These are phyloP conservation scores for Orcinus orca DNA, from an alignment of 2,113 vertebrate species.

Conservation along the genomic window DNA sequence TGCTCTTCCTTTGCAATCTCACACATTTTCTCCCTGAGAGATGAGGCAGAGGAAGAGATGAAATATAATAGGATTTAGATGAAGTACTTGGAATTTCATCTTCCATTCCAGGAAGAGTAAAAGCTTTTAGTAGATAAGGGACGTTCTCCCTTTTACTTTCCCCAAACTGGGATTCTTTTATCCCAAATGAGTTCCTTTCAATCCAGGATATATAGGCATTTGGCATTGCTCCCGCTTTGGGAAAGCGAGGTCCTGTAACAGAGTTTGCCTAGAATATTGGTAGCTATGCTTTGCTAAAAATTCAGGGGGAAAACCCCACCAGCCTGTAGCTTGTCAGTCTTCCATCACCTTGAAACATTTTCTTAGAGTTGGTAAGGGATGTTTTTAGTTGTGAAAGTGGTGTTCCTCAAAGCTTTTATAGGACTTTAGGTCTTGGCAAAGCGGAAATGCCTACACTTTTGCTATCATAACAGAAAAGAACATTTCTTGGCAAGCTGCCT, in stretches of 20 bases:
- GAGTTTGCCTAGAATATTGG: neutral
- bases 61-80: neutral
- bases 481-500: neutral
- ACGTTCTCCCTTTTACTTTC: neutral
- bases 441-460: rapidly evolving
- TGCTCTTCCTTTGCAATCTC: neutral
- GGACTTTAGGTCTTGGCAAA: neutral
- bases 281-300: neutral
- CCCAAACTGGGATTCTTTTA: neutral
- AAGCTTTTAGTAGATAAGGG: neutral
- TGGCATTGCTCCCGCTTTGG: rapidly evolving
- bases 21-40: neutral
- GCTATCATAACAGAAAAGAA: neutral
- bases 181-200: neutral
- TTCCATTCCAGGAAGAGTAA: neutral
- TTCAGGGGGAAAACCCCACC: neutral
- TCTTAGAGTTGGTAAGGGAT: neutral
- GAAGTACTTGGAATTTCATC: neutral
- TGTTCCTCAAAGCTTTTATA: neutral
- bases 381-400: neutral
- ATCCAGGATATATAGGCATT: neutral
- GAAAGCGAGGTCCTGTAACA: neutral
- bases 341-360: neutral
- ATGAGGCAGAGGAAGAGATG: neutral
- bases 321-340: neutral